A percentile compares a stretch with the other conserved stretches of the same genome.
These are phyloP conservation scores for Conus ventricosus DNA, from an alignment of 1,140 invertebrate genomes.

Conservation along the genomic window DNA sequence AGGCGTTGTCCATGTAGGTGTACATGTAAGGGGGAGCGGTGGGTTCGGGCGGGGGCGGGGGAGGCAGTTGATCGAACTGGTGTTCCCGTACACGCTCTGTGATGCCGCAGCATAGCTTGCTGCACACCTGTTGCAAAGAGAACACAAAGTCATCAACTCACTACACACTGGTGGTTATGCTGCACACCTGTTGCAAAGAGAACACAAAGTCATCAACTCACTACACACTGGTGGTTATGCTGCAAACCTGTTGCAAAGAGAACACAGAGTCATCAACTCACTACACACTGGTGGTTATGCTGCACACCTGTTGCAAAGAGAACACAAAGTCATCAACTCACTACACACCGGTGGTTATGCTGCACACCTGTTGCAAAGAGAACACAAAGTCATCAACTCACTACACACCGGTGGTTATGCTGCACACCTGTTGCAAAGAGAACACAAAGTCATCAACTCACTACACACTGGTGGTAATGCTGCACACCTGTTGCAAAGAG, in stretches of 20 bases:
- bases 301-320: neutral
- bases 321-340: neutral
- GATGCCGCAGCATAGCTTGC: slow-evolving; percentile 48
- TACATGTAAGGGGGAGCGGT: slow-evolving; percentile 52
- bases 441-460: too few species aligned
- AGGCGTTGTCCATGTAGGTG: slow-evolving; percentile 50
- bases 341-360: too few species aligned
- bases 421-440: too few species aligned
- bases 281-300: too few species aligned
- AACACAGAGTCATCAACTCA: neutral
- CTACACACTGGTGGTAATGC: too few species aligned
- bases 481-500: too few species aligned
- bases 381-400: too few species aligned
- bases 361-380: too few species aligned
- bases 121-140: slow-evolving; percentile 28
- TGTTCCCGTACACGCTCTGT: slow-evolving; percentile 51
- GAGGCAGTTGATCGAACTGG: slow-evolving; percentile 40
- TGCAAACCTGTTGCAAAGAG: neutral
- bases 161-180: too few species aligned
- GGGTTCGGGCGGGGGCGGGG: slow-evolving; percentile 43
- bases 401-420: too few species aligned
- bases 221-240: too few species aligned
- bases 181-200: neutral
- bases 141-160: neutral
- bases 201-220: neutral